phyloP scores from a whole-genome alignment of 1,140 invertebrate species.

The Pemphigus obesinymphae region DNA sequence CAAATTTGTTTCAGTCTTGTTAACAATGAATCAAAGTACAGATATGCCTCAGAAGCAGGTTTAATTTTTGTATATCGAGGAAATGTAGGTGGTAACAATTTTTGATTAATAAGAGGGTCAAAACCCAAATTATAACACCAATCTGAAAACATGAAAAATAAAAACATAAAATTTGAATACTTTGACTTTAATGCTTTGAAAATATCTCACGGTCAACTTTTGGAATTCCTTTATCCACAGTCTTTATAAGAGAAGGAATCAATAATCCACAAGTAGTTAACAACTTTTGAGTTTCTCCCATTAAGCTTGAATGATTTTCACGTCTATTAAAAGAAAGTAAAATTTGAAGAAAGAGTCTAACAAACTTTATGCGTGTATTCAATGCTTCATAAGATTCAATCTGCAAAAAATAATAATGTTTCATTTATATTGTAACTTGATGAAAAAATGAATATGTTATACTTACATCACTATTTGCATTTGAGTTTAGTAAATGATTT shows the following conservation, averaged over 20 bases:
- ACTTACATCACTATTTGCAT: slow-evolving; percentile 2
- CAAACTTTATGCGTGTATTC: slow-evolving; percentile 77
- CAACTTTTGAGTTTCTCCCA: slow-evolving; percentile 62
- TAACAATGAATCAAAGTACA: slow-evolving; percentile 79
- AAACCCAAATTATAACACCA: slow-evolving; percentile 66
- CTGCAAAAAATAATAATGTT: slow-evolving; percentile 49
- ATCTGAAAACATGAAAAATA: neutral
- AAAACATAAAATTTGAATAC: neutral
- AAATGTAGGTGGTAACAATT: slow-evolving; percentile 93
- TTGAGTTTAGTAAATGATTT: slow-evolving; percentile 37
- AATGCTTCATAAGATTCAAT: slow-evolving; percentile 62
- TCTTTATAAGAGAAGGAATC: slow-evolving; percentile 73
- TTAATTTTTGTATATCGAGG: slow-evolving; percentile 93
- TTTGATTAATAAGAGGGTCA: slow-evolving; percentile 91
- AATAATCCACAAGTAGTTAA: slow-evolving; percentile 68
- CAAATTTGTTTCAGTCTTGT: slow-evolving; percentile 74
- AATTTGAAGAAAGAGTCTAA: slow-evolving; percentile 76
- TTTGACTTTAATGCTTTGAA: neutral
- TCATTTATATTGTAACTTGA: neutral
- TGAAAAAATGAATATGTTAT: neutral
- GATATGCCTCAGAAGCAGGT: slow-evolving; percentile 71
- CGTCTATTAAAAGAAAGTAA: slow-evolving; percentile 64
- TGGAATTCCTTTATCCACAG: slow-evolving; percentile 61
- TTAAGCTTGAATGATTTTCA: slow-evolving; percentile 57
- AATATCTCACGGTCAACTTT: neutral